Conservation (phyloP, 1,140 invertebrate species). For the Teleogryllus occipitalis region DNA sequence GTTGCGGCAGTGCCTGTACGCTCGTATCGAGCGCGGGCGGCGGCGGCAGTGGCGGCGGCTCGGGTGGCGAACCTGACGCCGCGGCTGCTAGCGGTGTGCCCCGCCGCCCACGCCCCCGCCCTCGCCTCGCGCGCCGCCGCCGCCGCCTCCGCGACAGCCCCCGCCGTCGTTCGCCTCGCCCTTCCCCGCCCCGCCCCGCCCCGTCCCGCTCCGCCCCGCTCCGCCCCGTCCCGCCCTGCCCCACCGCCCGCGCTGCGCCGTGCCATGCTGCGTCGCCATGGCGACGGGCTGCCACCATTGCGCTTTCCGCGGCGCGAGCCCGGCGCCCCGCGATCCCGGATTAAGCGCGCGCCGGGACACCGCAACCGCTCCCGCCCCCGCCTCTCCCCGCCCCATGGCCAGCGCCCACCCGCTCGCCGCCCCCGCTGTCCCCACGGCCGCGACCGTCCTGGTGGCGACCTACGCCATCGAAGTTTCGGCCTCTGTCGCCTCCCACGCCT, state of each 20-base stretch:
- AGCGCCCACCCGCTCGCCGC: not conserved
- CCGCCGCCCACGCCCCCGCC: not conserved
- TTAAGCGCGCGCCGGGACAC: slow-evolving; percentile 2
- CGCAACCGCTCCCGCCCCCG: not conserved
- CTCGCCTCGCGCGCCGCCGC: no score
- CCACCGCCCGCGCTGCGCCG: not conserved
- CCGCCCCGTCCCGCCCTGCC: no score
- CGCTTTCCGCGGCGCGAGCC: not conserved
- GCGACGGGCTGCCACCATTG: not conserved
- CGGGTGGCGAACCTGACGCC: slow-evolving; percentile 1
- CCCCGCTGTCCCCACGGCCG: no score
- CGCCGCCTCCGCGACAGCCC: no score
- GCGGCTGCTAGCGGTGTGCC: slow-evolving; percentile 1
- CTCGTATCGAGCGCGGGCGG: not conserved
- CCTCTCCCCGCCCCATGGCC: not conserved
- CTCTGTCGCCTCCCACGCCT: not conserved
- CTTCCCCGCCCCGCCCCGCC: not conserved
- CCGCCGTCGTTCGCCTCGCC: not conserved
- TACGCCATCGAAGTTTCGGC: no score
- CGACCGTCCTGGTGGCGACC: no score
- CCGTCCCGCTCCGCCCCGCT: no score
- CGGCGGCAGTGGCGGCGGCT: not conserved
- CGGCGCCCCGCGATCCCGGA: not conserved
- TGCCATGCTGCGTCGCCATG: not conserved
- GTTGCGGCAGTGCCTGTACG: not conserved